Conservation (phyloP, 2,888 invertebrate species). For the Cerastis leucographa region DNA sequence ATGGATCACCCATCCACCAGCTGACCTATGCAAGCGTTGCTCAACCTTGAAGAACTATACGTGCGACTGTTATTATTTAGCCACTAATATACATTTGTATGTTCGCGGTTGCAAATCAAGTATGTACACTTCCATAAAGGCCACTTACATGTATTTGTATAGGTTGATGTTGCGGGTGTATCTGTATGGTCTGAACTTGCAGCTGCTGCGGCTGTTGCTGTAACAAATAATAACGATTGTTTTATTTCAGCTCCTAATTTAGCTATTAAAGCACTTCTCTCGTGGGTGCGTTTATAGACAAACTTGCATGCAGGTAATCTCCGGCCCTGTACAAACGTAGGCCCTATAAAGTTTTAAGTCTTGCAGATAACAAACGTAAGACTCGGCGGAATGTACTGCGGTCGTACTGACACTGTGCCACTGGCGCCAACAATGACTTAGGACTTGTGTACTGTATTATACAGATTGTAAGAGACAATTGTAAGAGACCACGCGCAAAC, state of each 20-base stretch:
- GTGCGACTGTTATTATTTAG: not conserved
- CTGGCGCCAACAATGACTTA: not conserved
- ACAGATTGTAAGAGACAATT: not conserved
- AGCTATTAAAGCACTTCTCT: not conserved
- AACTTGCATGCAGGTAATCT: not conserved
- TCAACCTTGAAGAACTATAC: not conserved
- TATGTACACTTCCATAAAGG: not conserved
- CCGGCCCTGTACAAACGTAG: not conserved
- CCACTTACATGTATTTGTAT: slow-evolving; percentile 88
- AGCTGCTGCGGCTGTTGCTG: slow-evolving; percentile 87
- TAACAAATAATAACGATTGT: slow-evolving; percentile 49
- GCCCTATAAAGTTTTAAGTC: not conserved
- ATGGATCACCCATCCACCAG: not conserved
- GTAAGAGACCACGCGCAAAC: not conserved
- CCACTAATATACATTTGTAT: not conserved
- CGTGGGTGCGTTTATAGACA: not conserved
- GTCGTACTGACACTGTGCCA: not conserved
- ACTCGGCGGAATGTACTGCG: not conserved
- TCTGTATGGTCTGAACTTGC: slow-evolving; percentile 88
- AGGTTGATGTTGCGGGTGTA: slow-evolving; percentile 89
- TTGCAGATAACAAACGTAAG: not conserved
- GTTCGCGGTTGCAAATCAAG: not conserved
- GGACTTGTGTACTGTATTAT: not conserved
- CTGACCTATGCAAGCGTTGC: not conserved
- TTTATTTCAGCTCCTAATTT: not conserved